Percentiles rank a stretch among this genome's conserved stretches.
Conservation (phyloP, 2,113 vertebrate species). For the Phalacrocorax pelagicus region DNA sequence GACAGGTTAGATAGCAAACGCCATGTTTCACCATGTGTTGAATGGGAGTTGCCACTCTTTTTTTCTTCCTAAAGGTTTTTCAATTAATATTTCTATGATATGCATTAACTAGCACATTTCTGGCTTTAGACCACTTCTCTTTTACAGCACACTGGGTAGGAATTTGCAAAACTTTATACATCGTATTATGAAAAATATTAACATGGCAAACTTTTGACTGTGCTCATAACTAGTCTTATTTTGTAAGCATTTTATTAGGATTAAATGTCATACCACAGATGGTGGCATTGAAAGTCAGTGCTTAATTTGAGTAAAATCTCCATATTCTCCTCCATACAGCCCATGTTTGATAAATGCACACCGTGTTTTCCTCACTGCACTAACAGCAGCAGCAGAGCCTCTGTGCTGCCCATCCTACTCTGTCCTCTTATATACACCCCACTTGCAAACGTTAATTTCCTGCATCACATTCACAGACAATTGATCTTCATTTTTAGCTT, state of each 20-base stretch:
- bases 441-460: background rate
- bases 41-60: background rate
- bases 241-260: background rate
- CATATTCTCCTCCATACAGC: background rate
- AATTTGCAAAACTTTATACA: fast-evolving
- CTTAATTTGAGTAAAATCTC: background rate
- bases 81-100: background rate
- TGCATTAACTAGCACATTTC: background rate
- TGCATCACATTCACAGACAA: background rate
- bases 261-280: constrained; percentile 30
- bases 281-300: background rate
- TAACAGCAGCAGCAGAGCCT: background rate
- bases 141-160: background rate
- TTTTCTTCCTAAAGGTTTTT: background rate
- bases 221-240: background rate
- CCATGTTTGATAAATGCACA: background rate
- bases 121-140: background rate
- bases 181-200: background rate
- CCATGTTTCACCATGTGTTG: background rate
- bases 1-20: background rate
- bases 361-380: fast-evolving
- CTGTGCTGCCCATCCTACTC: background rate
- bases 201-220: background rate
- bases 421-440: background rate
- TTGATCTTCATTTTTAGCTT: background rate